Evolutionary conservation across 2,888 invertebrate genomes (phyloP), one percentile per base, ranked within the genome.

Genomic region (Polia nebulosa): DNA sequence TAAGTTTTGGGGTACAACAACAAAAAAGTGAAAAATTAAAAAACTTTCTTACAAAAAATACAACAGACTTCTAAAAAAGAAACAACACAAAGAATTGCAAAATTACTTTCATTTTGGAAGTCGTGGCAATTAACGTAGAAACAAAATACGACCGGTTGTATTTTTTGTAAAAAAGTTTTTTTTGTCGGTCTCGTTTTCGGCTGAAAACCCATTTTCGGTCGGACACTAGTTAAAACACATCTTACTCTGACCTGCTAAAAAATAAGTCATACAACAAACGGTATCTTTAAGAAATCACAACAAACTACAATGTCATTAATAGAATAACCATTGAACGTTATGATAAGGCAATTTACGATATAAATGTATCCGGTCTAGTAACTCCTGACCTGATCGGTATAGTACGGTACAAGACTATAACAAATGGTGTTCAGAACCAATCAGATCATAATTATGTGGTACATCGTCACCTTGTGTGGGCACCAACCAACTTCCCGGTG

Each of bases 371-470:
- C 84, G 87, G 68, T 79, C 85, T 77, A 82, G 77, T 85, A 80
- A 85, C 68, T 57, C 76, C 73, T 78, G 81, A 83, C 82, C 79
- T 56, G 71, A 61, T 59, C 78, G 71, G 60, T 79, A 68, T 27
- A 65, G 63, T 77, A 79, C 77, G 71, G 82, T 75, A 74, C 66
- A 32, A 76, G 61, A 71, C 63, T 65, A 68, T 78, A 72, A 79
- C 74, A 77, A 75, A 77, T 72, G 53, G 56, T 57, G 65, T 64
- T 71, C 70, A 70, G 49, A 79, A 55, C 74, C 72, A 79, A 86
- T 85, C 78, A 76, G 72, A 85, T 74, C 80, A 78, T 80, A 75
- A 86, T 86, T 86, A 86, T 53, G 76, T 67, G 52, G 64, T 78
- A 78, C 68, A 63, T 82, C 65, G 63, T 56, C 69, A 79, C 69